Percentiles rank a stretch among this genome's conserved stretches.
phyloP scores from a whole-genome alignment of 2,888 invertebrate species.

The Campoplex nolae region DNA sequence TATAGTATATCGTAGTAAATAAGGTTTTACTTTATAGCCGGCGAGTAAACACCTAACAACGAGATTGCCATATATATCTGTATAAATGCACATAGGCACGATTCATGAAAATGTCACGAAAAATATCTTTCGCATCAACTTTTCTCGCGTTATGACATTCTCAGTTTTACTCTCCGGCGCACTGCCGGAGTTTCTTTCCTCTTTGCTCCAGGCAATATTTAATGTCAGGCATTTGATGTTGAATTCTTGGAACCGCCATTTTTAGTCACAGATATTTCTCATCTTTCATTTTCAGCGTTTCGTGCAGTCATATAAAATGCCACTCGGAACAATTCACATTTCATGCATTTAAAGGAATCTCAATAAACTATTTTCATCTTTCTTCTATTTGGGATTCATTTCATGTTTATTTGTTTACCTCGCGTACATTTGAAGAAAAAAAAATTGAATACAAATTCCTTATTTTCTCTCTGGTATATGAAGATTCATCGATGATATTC shows the following conservation, averaged over 20 bases:
- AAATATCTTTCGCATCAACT: conserved; percentile 37
- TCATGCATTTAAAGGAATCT: background rate
- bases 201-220: conserved; percentile 10
- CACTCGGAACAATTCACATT: background rate
- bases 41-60: conserved; percentile 11
- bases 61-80: background rate
- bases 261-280: background rate
- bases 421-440: background rate
- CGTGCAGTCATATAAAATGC: background rate
- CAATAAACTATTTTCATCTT: background rate
- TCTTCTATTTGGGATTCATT: background rate
- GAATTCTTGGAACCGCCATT: conserved; percentile 1
- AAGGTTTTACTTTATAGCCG: background rate
- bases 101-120: conserved; percentile 11
- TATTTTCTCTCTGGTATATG: background rate
- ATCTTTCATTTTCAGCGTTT: background rate
- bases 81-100: background rate
- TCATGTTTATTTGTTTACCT: background rate
- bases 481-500: background rate
- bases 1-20: background rate
- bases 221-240: conserved; percentile 1
- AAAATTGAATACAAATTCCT: background rate
- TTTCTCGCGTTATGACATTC: conserved; percentile 37
- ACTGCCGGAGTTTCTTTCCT: background rate
- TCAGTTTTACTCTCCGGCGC: conserved; percentile 6